A percentile compares a stretch with the other conserved stretches of the same genome.
phyloP scores from a whole-genome alignment of 2,113 vertebrate species.

The Chionis minor region DNA sequence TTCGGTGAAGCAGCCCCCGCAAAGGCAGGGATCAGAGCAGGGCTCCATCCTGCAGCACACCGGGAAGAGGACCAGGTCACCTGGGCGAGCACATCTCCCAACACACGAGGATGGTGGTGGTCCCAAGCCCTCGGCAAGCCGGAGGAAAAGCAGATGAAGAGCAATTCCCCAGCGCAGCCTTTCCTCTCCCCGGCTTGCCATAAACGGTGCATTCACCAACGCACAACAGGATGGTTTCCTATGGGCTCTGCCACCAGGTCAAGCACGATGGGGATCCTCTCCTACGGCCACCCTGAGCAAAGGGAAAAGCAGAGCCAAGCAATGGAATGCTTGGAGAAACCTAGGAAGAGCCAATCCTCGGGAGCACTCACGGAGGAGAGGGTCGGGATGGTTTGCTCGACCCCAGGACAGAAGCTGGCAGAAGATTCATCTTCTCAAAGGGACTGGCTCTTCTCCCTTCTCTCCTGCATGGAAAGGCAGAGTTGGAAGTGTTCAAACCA shows the following conservation, averaged over 20 bases:
- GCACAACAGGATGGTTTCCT: accelerated
- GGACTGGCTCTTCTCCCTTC: constrained; percentile 1
- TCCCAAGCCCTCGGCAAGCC: neutral
- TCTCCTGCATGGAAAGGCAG: constrained; percentile 8
- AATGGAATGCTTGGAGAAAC: neutral
- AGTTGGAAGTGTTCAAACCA: constrained; percentile 30
- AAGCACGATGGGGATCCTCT: accelerated
- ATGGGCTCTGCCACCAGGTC: neutral
- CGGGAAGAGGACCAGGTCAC: neutral
- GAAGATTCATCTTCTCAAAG: neutral
- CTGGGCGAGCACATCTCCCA: neutral
- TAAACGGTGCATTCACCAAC: neutral
- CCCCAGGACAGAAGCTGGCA: neutral
- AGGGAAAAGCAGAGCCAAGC: neutral
- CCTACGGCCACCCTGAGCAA: neutral
- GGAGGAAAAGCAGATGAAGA: neutral
- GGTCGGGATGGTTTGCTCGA: neutral
- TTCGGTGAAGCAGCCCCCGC: neutral
- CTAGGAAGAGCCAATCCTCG: accelerated
- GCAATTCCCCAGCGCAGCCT: accelerated
- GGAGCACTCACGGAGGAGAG: neutral
- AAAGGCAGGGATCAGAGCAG: neutral
- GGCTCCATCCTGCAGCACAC: neutral
- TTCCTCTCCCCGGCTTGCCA: neutral
- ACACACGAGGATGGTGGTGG: neutral